Conservation (phyloP, 2,888 invertebrate species). For the Penaeus monodon region DNA sequence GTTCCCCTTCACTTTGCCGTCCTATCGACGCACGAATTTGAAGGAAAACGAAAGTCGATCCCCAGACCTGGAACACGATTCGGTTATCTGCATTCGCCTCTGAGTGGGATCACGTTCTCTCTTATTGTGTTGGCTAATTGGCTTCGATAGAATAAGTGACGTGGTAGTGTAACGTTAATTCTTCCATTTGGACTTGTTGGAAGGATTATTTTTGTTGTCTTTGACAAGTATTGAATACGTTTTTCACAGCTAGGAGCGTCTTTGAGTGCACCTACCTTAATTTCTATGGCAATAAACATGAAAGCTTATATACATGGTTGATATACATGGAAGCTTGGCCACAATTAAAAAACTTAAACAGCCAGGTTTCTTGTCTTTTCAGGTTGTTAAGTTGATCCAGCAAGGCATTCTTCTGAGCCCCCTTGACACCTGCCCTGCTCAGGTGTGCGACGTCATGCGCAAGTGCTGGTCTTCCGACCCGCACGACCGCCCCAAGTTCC, state of each 20-base stretch:
- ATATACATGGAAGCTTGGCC: too few relatives aligned
- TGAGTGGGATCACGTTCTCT: neutral
- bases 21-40: neutral
- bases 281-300: neutral
- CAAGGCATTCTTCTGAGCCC: conserved; percentile 85
- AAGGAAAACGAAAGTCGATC: neutral
- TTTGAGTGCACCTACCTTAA: too few relatives aligned
- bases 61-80: neutral
- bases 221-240: too few relatives aligned
- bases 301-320: neutral
- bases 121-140: neutral
- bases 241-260: too few relatives aligned
- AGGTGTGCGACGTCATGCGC: conserved; percentile 82
- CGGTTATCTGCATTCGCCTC: neutral
- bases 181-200: neutral
- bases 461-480: conserved; percentile 87
- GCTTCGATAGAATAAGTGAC: conserved; percentile 2
- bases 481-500: conserved; percentile 80
- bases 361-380: conserved; percentile 5
- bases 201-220: too few relatives aligned
- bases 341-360: too few relatives aligned
- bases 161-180: neutral
- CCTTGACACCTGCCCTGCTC: conserved; percentile 82
- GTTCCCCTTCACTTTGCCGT: neutral
- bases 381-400: conserved; percentile 83